Evolutionary conservation across 2,888 invertebrate genomes (phyloP).

Genomic region (Drepana falcataria): DNA sequence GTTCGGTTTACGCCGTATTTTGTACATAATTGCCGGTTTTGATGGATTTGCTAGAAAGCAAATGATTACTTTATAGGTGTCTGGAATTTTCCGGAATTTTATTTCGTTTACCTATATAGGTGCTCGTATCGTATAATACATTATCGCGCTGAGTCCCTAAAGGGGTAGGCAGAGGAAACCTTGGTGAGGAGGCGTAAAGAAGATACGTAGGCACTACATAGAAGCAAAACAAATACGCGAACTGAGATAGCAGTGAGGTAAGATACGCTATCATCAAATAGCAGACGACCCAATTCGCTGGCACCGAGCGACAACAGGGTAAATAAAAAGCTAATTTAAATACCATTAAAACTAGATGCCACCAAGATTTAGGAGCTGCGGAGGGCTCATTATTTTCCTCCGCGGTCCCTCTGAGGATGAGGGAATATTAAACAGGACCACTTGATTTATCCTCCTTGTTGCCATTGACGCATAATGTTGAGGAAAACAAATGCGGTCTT

Average conservation of each 20-base stretch:
- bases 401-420: conserved; percentile 21
- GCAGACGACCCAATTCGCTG: conserved; percentile 6
- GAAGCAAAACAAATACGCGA: too few relatives aligned
- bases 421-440: conserved; percentile 20
- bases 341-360: conserved; percentile 72
- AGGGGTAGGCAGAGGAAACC: too few relatives aligned
- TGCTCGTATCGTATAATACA: too few relatives aligned
- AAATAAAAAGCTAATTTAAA: conserved; percentile 77
- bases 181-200: too few relatives aligned
- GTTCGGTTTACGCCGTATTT: conserved; percentile 1
- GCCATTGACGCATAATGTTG: conserved; percentile 19
- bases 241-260: too few relatives aligned
- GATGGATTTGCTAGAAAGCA: conserved; percentile 2
- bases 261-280: too few relatives aligned
- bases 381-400: conserved; percentile 39
- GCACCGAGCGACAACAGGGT: conserved; percentile 23
- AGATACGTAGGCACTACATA: too few relatives aligned
- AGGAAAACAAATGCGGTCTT: background rate
- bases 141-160: too few relatives aligned
- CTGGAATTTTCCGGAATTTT: too few relatives aligned
- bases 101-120: too few relatives aligned
- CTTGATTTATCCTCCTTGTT: conserved; percentile 19
- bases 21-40: background rate
- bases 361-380: conserved; percentile 52
- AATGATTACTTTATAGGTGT: too few relatives aligned